phyloP scores from a whole-genome alignment of 2,888 invertebrate species.

The Chrysolina haemoptera region DNA sequence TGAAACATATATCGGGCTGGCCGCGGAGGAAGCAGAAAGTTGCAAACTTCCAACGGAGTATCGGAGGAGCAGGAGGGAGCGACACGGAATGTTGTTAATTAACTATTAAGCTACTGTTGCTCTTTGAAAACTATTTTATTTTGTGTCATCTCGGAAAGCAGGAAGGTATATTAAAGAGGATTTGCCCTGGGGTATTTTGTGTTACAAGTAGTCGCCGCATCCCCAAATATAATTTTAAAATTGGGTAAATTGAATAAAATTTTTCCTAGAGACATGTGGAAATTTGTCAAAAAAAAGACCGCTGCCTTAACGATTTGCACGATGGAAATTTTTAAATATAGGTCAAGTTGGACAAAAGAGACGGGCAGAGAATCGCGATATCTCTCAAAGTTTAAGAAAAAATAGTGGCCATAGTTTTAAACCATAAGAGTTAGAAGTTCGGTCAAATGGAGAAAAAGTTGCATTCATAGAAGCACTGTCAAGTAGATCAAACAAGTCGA shows the following conservation, averaged over 20 bases:
- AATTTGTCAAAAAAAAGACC: too few species aligned
- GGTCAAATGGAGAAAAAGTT: too few species aligned
- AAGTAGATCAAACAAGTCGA: too few species aligned
- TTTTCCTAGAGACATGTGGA: too few species aligned
- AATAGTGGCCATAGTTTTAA: too few species aligned
- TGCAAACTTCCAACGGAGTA: slow-evolving; percentile 12
- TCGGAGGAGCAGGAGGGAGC: neutral
- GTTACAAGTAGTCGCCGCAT: neutral
- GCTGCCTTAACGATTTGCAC: too few species aligned
- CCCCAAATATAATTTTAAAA: neutral
- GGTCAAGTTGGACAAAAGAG: too few species aligned
- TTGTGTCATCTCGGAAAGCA: neutral
- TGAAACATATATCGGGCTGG: slow-evolving; percentile 11
- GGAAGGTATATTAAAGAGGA: neutral
- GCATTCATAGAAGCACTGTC: too few species aligned
- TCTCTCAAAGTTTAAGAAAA: too few species aligned
- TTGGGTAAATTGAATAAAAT: neutral
- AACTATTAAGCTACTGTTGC: slow-evolving; percentile 10
- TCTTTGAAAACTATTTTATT: slow-evolving; percentile 8
- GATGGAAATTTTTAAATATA: too few species aligned
- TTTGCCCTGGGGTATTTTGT: neutral
- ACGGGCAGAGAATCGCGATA: too few species aligned
- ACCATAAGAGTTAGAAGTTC: too few species aligned
- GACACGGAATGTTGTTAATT: slow-evolving; percentile 21
- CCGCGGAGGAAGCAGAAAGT: slow-evolving; percentile 3